These are phyloP conservation scores for Laodelphax striatellus DNA, from an alignment of 1,140 invertebrate species.

Conservation along the genomic window DNA sequence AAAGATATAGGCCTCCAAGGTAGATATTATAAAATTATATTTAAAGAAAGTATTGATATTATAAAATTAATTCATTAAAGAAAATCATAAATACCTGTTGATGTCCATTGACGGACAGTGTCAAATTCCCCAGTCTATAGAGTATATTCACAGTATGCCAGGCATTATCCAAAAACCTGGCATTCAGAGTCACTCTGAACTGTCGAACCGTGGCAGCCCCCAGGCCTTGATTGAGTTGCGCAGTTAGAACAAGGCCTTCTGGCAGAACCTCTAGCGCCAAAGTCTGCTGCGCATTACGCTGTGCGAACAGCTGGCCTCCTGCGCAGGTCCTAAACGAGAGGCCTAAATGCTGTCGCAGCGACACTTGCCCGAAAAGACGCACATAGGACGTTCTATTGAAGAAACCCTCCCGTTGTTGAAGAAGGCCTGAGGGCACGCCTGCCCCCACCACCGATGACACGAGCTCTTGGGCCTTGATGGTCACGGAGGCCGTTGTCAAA, in stretches of 20 bases:
- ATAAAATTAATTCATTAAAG: no score
- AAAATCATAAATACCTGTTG: slow-evolving; percentile 29
- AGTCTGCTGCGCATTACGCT: slow-evolving; percentile 28
- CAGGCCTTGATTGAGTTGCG: slow-evolving; percentile 32
- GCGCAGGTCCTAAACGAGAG: slow-evolving; percentile 69
- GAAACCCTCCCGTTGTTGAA: slow-evolving; percentile 51
- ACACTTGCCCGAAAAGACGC: slow-evolving; percentile 51
- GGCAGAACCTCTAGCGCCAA: slow-evolving; percentile 35
- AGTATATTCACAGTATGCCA: slow-evolving; percentile 68
- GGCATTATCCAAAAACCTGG: slow-evolving; percentile 58
- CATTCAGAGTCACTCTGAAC: slow-evolving; percentile 48
- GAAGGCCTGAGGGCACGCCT: no score
- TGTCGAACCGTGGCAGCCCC: slow-evolving; percentile 30
- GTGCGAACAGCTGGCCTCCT: slow-evolving; percentile 59
- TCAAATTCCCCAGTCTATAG: slow-evolving; percentile 52
- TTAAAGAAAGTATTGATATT: no score
- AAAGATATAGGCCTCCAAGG: no score
- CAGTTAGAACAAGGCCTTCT: slow-evolving; percentile 50
- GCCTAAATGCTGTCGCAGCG: slow-evolving; percentile 60
- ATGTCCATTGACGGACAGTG: slow-evolving; percentile 42
- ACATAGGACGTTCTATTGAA: slow-evolving; percentile 68
- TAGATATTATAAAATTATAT: no score
- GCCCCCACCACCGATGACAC: no score
- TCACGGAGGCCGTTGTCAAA: no score
- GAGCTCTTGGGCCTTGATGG: no score